Evolutionary conservation across 2,888 invertebrate species (phyloP), one percentile per base, ranked within the genome.

Genomic region (Lasioglossum villosulum): DNA sequence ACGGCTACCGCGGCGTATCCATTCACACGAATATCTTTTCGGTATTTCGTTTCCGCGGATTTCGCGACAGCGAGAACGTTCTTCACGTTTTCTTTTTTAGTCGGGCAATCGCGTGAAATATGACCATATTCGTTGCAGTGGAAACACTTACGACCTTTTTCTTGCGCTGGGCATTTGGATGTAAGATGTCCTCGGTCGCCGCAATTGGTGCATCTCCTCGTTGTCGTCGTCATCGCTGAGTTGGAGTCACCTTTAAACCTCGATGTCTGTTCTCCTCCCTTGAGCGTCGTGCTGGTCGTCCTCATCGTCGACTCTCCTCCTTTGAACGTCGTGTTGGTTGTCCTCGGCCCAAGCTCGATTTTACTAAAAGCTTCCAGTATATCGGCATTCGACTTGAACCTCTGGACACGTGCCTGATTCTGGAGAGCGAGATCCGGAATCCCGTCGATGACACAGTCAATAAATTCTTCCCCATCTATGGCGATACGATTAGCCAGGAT

Each of bases 111-210:
- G 66, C 68, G 48, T 1, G 76, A 76, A 14, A 76, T 76, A 5
- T 76, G 66, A 48, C 48, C 76, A 37, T n/a, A 76, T 16, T 45
- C 34, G 2, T 68, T 66, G 34, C 76, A 76, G 0, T 76, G 45
- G 19, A 76, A 76, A 23, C 76, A 76, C 68, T 68, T 76, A 76
- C 76, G 76, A 37, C 68, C 68, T 27, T 10, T 76, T 2, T 14
- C 76, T 12, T 48, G 45, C 5, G 6, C 19, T 3, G 76, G 68
- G 37, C 68, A 66, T 23, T 76, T 48, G 12, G 27, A 0, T 1
- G 63, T 66, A 0, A 42, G 30, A 1, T 75, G 66, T 23, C 42
- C 75, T 19, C 45, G 27, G 2, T 66, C 75, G 12, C 66, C 45
- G 23, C 63, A 75, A 23, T 30, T 75, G 42, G 2, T 30, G 45